Conservation (phyloP, 2,797 vertebrate species). For the Remorina albescens region DNA sequence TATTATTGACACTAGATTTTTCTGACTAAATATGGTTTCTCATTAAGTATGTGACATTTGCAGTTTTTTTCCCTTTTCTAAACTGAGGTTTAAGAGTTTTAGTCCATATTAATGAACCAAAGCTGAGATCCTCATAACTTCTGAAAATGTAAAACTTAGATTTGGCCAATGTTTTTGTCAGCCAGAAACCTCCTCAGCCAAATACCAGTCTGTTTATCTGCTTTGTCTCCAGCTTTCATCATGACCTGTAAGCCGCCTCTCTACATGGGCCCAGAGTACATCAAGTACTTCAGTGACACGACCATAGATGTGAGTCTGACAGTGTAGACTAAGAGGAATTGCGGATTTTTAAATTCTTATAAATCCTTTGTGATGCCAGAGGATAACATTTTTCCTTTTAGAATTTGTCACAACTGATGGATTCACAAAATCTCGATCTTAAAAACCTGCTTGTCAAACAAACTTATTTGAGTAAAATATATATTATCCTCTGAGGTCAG, state of each 20-base stretch:
- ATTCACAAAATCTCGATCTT: background rate
- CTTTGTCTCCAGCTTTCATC: slow-evolving; percentile 87
- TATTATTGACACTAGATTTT: no score
- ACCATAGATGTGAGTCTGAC: slow-evolving; percentile 91
- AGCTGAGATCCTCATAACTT: no score
- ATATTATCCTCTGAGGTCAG: background rate
- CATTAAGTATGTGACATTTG: no score
- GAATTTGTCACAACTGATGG: background rate
- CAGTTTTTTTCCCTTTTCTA: no score
- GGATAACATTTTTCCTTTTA: background rate
- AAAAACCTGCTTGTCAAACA: background rate
- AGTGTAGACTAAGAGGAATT: background rate
- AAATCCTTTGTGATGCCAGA: background rate
- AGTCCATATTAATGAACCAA: no score
- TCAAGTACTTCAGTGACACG: slow-evolving; percentile 96
- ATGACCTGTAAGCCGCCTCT: slow-evolving; percentile 96
- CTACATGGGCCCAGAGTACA: slow-evolving; percentile 96
- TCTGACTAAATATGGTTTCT: no score
- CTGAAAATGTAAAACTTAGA: no score
- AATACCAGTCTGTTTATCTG: background rate
- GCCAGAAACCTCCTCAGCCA: background rate
- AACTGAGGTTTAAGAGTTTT: no score
- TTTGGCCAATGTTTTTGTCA: no score
- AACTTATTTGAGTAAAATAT: background rate
- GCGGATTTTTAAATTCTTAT: background rate